A percentile compares a stretch with the other conserved stretches of the same genome.
Conservation (phyloP, 2,797 vertebrate genomes). For the Ceyx erithaca region DNA sequence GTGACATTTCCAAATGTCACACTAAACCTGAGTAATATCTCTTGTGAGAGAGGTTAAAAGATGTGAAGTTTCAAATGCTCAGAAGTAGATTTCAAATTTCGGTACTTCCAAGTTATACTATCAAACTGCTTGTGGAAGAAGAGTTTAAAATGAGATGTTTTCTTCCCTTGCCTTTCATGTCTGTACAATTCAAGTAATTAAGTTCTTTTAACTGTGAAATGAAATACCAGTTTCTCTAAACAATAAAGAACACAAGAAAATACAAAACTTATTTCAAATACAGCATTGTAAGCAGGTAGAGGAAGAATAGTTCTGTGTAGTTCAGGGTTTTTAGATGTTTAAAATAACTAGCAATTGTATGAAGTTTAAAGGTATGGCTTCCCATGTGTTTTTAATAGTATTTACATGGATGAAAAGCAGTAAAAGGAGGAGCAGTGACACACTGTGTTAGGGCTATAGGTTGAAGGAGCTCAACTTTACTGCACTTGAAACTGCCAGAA, state of each 20-base stretch:
- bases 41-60: neutral
- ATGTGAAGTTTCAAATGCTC: conserved; percentile 29
- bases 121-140: neutral
- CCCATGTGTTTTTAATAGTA: neutral
- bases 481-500: conserved; percentile 9
- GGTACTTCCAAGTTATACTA: neutral
- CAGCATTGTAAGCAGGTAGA: neutral
- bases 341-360: neutral
- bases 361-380: neutral
- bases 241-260: neutral
- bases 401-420: neutral
- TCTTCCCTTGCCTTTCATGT: neutral
- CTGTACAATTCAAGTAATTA: neutral
- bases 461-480: neutral
- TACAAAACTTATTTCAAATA: neutral
- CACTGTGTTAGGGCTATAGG: neutral
- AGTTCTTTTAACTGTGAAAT: neutral
- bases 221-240: conserved; percentile 4
- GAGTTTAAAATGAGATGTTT: conserved; percentile 6
- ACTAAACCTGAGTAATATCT: conserved; percentile 41
- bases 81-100: conserved; percentile 39
- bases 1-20: conserved; percentile 63
- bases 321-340: neutral
- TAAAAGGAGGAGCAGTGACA: neutral
- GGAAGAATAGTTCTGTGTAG: neutral